Evolutionary conservation across 1,140 invertebrate genomes (phyloP).

Genomic region (Antheraea mylitta): DNA sequence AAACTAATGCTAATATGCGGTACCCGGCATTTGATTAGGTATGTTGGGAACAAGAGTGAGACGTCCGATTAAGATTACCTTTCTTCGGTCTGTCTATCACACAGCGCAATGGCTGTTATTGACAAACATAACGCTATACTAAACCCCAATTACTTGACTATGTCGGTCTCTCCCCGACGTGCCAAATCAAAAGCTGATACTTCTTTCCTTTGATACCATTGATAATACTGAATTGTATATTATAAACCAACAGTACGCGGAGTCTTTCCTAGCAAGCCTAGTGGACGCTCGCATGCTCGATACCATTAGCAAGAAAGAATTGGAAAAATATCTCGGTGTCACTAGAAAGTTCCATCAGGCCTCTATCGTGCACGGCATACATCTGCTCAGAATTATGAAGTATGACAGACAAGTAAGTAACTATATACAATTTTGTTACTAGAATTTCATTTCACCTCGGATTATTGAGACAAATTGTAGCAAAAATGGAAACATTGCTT

Average conservation of each 20-base stretch:
- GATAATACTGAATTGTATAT: too few relatives aligned
- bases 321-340: constrained; percentile 94
- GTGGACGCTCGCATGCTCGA: constrained; percentile 96
- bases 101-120: too few relatives aligned
- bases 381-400: constrained; percentile 93
- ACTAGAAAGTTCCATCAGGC: constrained; percentile 96
- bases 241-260: constrained; percentile 84
- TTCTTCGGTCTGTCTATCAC: too few relatives aligned
- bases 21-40: too few relatives aligned
- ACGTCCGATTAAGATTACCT: too few relatives aligned
- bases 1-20: too few relatives aligned
- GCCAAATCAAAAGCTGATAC: too few relatives aligned
- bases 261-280: constrained; percentile 92
- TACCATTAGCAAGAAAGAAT: constrained; percentile 94
- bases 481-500: neutral
- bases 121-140: too few relatives aligned
- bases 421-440: neutral
- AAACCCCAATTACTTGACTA: too few relatives aligned
- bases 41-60: too few relatives aligned
- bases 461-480: neutral
- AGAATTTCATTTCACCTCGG: neutral
- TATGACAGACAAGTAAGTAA: constrained; percentile 92
- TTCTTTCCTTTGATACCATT: too few relatives aligned
- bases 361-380: constrained; percentile 94
- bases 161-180: too few relatives aligned